These are phyloP conservation scores for Micromys minutus DNA, from an alignment of 2,113 vertebrate species.

Conservation along the genomic window DNA sequence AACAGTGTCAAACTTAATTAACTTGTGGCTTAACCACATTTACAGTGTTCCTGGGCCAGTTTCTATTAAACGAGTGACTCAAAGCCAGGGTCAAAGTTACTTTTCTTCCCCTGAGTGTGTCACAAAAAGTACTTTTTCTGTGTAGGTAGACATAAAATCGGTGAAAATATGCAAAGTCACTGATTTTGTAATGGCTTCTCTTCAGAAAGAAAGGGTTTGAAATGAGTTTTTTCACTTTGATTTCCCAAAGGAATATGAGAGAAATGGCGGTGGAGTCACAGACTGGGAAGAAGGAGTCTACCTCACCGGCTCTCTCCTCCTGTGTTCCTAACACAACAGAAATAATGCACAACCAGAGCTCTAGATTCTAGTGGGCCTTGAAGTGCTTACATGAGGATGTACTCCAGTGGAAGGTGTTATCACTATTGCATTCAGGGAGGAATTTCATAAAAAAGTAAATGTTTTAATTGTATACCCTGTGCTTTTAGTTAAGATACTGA, in stretches of 20 bases:
- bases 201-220: slow-evolving; percentile 45
- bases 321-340: background rate
- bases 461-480: background rate
- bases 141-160: slow-evolving; percentile 65
- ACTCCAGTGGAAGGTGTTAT: background rate
- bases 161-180: slow-evolving; percentile 72
- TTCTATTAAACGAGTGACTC: slow-evolving; percentile 70
- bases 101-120: slow-evolving; percentile 61
- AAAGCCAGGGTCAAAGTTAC: slow-evolving; percentile 54
- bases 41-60: slow-evolving; percentile 42
- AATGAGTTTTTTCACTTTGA: slow-evolving; percentile 68
- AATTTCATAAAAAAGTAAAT: slow-evolving; percentile 9
- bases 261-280: background rate
- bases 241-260: slow-evolving; percentile 51
- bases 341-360: background rate
- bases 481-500: background rate
- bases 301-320: background rate
- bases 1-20: slow-evolving; percentile 77
- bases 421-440: background rate
- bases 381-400: background rate
- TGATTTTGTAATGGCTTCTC: slow-evolving; percentile 62
- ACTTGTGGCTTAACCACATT: slow-evolving; percentile 72
- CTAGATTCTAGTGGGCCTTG: background rate
- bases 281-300: background rate
- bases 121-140: slow-evolving; percentile 62